Evolutionary conservation across 2,888 invertebrate genomes (phyloP).

Genomic region (Chalcis sispes): DNA sequence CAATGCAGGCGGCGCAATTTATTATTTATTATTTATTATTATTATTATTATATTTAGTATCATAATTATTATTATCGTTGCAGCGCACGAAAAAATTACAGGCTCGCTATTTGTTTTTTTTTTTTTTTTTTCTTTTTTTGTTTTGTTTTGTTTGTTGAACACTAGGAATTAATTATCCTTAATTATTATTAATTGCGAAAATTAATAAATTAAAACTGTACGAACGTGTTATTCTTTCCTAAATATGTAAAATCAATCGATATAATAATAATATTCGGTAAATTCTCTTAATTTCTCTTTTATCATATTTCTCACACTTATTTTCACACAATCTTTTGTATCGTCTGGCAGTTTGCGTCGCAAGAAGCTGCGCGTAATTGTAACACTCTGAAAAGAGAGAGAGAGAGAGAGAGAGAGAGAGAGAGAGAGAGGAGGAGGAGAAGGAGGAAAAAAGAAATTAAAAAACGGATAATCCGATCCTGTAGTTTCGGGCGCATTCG

Average conservation of each 20-base stretch:
- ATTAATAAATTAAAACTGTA: too few species aligned
- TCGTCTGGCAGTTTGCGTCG: constrained; percentile 40
- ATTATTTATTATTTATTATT: too few species aligned
- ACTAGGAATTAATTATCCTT: background rate
- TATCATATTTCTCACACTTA: background rate
- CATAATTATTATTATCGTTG: too few species aligned
- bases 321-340: background rate
- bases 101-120: background rate
- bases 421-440: too few species aligned
- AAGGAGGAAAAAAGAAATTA: background rate
- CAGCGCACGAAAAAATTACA: constrained; percentile 11
- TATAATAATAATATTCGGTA: background rate
- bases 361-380: constrained; percentile 24
- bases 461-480: constrained; percentile 9
- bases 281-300: background rate
- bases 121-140: too few species aligned
- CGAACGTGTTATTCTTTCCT: too few species aligned
- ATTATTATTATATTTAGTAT: constrained; percentile 16
- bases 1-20: constrained; percentile 1
- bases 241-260: background rate
- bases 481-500: background rate
- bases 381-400: too few species aligned
- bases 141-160: too few species aligned
- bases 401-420: too few species aligned
- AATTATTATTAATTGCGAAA: constrained; percentile 1